Percentiles rank a stretch among this genome's conserved stretches.
Evolutionary conservation across 2,888 invertebrate species (phyloP).

Genomic region (Neoascia interrupta): DNA sequence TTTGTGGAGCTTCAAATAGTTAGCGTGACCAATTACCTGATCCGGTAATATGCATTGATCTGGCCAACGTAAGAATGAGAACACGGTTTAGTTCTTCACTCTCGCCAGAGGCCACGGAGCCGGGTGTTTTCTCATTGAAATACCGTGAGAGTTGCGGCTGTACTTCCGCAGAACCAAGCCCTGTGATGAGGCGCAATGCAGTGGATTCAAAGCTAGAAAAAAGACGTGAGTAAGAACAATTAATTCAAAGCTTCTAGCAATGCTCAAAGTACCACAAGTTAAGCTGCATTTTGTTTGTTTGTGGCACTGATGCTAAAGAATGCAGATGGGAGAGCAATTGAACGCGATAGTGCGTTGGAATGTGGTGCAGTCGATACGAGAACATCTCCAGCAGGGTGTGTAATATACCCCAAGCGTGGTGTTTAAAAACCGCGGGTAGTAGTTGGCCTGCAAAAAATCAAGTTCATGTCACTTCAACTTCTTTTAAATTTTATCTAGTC

Average conservation of each 20-base stretch:
- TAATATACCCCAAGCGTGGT: conserved; percentile 96
- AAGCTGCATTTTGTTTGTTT: conserved; percentile 96
- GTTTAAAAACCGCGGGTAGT: conserved; percentile 93
- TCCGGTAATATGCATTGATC: conserved; percentile 96
- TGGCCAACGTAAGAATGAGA: conserved; percentile 93
- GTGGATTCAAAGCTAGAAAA: conserved; percentile 88
- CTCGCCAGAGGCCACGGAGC: conserved; percentile 90
- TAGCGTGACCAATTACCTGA: conserved; percentile 81
- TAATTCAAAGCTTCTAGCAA: conserved; percentile 41
- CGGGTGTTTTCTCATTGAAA: conserved; percentile 90
- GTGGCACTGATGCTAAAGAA: conserved; percentile 93
- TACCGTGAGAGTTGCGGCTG: conserved; percentile 95
- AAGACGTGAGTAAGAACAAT: background rate
- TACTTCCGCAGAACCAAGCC: conserved; percentile 95
- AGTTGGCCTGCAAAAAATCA: conserved; percentile 84
- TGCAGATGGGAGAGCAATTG: conserved; percentile 95
- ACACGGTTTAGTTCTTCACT: conserved; percentile 97
- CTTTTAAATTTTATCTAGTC: background rate
- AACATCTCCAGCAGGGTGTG: conserved; percentile 98
- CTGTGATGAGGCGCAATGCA: conserved; percentile 90
- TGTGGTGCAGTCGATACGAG: conserved; percentile 96
- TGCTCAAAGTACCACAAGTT: conserved; percentile 87
- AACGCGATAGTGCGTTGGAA: conserved; percentile 96
- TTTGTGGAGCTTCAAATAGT: too few species aligned
- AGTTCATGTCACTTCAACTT: background rate